Base-by-base conservation (phyloP, 2,113 vertebrate genomes). In the Callithrix jacchus region DNA sequence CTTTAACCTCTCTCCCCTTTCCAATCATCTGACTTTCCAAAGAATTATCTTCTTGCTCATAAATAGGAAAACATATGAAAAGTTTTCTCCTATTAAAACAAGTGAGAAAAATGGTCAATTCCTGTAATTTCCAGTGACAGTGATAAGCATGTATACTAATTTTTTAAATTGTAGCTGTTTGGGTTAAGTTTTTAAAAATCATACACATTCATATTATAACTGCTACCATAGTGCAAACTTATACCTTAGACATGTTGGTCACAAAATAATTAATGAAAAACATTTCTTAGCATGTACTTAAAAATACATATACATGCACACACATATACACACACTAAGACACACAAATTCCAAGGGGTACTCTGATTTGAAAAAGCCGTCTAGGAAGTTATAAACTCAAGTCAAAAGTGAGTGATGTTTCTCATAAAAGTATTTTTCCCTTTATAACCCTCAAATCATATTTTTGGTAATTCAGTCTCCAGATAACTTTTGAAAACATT, bases 161-260 rank as follows among this genome's bases (percentile, higher is more conserved):
- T 92, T 93, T 93, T 42, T 91, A 56, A 94, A 73, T 80, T 16
- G 77, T 77, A 89, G 18, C 27, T 89, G 12, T 58, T 12, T 92
- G 88, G 45, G 32, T 79, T 88, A 58, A 95, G 42, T 80, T 52
- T 95, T 94, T 95, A 58, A 93, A 88, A 97, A 93, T n/a, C 20
- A 82, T 47, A 13, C 3, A 47, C 32, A 73, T 27, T 95, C 54
- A 82, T 42, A 45, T 76, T 82, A 27, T 85, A 85, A 94, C 23
- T 87, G 25, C 27, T 81, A 8, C 32, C 91, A 4, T 76, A 71
- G 56, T 40, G 66, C 30, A 85, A 64, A 88, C 47, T 79, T 87
- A 30, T 58, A 89, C 42, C 37, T 61, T 93, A 52, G 85, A 40
- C 87, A 80, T 80, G 20, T 16, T 73, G 18, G 37, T 21, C 52